Percentiles rank a stretch among this genome's conserved stretches.
Evolutionary conservation across 1,140 invertebrate genomes (phyloP).

Genomic region (Nymphalis io): DNA sequence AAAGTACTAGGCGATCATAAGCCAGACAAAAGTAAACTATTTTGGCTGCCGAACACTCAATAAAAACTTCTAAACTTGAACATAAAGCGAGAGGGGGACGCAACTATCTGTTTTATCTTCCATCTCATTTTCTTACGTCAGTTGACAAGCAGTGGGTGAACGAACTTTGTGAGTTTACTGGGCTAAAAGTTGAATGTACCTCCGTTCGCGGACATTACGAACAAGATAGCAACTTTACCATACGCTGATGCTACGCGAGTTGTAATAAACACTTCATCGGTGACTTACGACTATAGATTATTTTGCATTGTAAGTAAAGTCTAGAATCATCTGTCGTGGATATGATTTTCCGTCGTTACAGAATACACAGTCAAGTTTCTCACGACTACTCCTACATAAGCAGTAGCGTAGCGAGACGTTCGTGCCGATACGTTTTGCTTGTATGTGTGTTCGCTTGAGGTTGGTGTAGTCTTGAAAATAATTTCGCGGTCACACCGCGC

Average conservation of each 20-base stretch:
- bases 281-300: slow-evolving; percentile 43
- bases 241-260: slow-evolving; percentile 46
- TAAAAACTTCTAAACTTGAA: slow-evolving; percentile 77
- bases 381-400: slow-evolving; percentile 75
- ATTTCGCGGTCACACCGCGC: slow-evolving; percentile 79
- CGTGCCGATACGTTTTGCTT: slow-evolving; percentile 49
- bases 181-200: slow-evolving; percentile 81
- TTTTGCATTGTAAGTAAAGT: slow-evolving; percentile 45
- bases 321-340: slow-evolving; percentile 45
- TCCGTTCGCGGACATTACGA: slow-evolving; percentile 80
- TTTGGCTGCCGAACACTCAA: slow-evolving; percentile 66
- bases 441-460: slow-evolving; percentile 63
- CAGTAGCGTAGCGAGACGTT: slow-evolving; percentile 66
- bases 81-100: slow-evolving; percentile 61
- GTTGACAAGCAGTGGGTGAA: slow-evolving; percentile 80
- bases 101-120: slow-evolving; percentile 58
- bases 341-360: slow-evolving; percentile 49
- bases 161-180: slow-evolving; percentile 79
- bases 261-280: slow-evolving; percentile 56
- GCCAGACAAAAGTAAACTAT: slow-evolving; percentile 62
- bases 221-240: slow-evolving; percentile 81
- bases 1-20: slow-evolving; percentile 75
- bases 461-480: slow-evolving; percentile 80
- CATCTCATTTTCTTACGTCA: slow-evolving; percentile 72
- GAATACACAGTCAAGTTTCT: slow-evolving; percentile 70